Evolutionary conservation across 1,140 invertebrate genomes (phyloP).

Genomic region (Sminthurides bifidus): DNA sequence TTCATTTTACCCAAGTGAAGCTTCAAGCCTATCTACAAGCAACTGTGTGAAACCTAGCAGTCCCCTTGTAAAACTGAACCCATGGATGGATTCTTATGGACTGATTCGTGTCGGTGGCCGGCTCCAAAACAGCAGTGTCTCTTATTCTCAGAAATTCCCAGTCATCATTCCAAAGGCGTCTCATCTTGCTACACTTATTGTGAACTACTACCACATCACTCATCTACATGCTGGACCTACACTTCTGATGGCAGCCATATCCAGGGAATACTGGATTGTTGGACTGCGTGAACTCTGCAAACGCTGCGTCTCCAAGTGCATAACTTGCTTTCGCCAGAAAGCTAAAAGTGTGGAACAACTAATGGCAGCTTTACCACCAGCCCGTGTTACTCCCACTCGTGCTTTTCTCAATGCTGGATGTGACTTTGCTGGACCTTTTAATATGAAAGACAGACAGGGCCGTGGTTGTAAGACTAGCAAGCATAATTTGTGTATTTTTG

Average conservation of each 20-base stretch:
- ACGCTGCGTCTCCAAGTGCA: conserved; percentile 14
- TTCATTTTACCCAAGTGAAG: neutral
- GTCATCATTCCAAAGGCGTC: conserved; percentile 33
- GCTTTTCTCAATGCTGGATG: conserved; percentile 35
- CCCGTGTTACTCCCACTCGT: conserved; percentile 29
- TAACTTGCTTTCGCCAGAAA: conserved; percentile 25
- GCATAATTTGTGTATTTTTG: conserved; percentile 28
- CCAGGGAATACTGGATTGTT: conserved; percentile 30
- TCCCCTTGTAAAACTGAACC: conserved; percentile 32
- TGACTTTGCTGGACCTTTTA: conserved; percentile 39
- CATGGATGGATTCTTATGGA: conserved; percentile 37
- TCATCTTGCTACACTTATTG: conserved; percentile 33
- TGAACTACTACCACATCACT: conserved; percentile 34
- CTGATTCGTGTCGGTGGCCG: conserved; percentile 38
- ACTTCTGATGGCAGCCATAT: conserved; percentile 23
- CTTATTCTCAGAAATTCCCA: conserved; percentile 33
- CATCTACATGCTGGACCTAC: conserved; percentile 36
- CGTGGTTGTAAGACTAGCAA: conserved; percentile 22
- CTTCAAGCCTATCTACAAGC: neutral
- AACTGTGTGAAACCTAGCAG: conserved; percentile 17
- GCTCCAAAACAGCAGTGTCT: conserved; percentile 30
- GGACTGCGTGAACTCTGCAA: conserved; percentile 1
- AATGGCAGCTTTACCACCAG: conserved; percentile 34
- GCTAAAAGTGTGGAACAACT: conserved; percentile 20
- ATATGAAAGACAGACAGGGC: conserved; percentile 29